Base-by-base conservation (phyloP, 2,888 invertebrate species). In the Cantharis nigra region DNA sequence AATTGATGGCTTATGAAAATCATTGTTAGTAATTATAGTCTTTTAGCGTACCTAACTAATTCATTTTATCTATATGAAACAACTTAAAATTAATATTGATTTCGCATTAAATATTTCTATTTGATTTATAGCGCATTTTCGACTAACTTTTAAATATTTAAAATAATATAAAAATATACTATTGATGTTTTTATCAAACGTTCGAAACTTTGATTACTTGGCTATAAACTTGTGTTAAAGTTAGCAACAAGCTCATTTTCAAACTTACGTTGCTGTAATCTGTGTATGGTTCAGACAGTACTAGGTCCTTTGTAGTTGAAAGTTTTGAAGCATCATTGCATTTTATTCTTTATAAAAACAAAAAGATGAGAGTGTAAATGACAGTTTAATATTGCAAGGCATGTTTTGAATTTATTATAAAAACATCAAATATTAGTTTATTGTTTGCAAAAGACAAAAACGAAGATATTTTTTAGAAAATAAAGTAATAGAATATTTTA, bases 261-360 rank as follows among this genome's bases (percentile, higher is more conserved):
- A 67, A 64, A 65, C 49, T 49, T 49, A 67, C 67, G 49, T 67
- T 67, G 23, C 26, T 18, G 72, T 67, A 72, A 72, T 67, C 23
- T 67, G 33, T 49, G 72, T 72, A 49, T 49, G 72, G 72, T 62
- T 26, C 49, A 72, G 72, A 67, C 72, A 72, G 72, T 67, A 67
- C 72, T 33, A 18, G 63, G 64, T 28, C 71, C 63, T 64, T 64
- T 71, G 30, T 30, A 71, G 63, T 71, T 71, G 16, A 26, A 72
- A 67, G 72, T 72, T 72, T 72, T 72, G 67, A 72, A 72, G 67
- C 67, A 67, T 72, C 67, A 72, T 72, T 72, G 67, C 67, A 72
- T 72, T 72, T 49, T 49, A 65, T 72, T 72, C 65, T 71, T 71
- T 64, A 30, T 71, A 30, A 63, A 71, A 63, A 71, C 71, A 71